phyloP scores from a whole-genome alignment of 2,113 vertebrate species.

The Catharus bicknelli region DNA sequence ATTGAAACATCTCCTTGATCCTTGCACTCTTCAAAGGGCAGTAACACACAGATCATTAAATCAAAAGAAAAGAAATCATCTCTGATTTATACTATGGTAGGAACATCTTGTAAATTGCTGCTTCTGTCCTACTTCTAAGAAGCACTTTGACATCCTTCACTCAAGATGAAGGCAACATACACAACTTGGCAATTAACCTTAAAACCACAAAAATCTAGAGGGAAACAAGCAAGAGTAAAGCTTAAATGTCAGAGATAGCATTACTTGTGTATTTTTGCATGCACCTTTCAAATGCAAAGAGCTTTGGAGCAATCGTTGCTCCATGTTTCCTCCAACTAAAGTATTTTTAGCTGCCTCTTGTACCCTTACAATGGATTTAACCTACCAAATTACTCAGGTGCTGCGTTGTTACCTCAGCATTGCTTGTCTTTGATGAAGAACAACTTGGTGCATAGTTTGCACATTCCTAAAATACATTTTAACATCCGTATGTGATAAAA shows the following conservation, averaged over 20 bases:
- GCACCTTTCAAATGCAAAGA: neutral
- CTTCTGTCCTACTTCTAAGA: neutral
- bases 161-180: neutral
- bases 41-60: neutral
- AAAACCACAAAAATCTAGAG: neutral
- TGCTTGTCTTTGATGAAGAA: neutral
- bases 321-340: neutral
- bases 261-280: neutral
- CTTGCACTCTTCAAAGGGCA: neutral
- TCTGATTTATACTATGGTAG: neutral
- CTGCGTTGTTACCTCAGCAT: neutral
- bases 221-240: neutral
- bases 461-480: neutral
- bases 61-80: neutral
- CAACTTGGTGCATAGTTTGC: neutral
- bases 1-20: neutral
- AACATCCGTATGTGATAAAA: neutral
- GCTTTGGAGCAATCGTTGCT: neutral
- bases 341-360: neutral
- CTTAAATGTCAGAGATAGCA: neutral
- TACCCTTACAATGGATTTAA: neutral
- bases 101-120: neutral
- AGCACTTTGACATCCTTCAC: neutral
- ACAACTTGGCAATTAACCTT: neutral
- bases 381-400: neutral